A percentile compares a stretch with the other conserved stretches of the same genome.
phyloP scores from a whole-genome alignment of 2,888 invertebrate species.

The Orgyia antiqua region DNA sequence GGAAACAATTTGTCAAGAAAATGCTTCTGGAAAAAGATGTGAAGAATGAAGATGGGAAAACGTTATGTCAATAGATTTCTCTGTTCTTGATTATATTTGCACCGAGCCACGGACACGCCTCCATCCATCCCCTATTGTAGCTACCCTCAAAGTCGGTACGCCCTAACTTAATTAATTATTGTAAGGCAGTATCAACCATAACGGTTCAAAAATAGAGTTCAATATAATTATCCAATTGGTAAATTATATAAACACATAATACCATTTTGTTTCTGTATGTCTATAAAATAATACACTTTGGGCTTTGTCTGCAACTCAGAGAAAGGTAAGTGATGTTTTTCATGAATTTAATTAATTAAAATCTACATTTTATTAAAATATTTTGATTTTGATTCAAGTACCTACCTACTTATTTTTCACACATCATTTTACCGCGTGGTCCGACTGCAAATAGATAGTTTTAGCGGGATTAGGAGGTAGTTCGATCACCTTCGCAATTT shows the following conservation, averaged over 20 bases:
- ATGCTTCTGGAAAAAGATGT: no score
- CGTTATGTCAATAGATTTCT: slow-evolving; percentile 31
- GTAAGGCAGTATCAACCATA: slow-evolving; percentile 30
- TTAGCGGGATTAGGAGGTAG: no score
- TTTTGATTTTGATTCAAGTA: slow-evolving; percentile 25
- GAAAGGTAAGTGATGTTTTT: slow-evolving; percentile 71
- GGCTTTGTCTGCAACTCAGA: slow-evolving; percentile 70
- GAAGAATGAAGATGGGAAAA: no score
- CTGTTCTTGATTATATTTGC: slow-evolving; percentile 75
- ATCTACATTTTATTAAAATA: slow-evolving; percentile 47
- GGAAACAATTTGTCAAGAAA: no score
- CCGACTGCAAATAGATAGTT: no score
- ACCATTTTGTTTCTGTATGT: slow-evolving; percentile 57
- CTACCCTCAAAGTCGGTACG: slow-evolving; percentile 34
- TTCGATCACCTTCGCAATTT: no score
- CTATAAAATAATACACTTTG: slow-evolving; percentile 77
- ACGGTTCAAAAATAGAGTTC: neutral
- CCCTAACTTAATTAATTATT: slow-evolving; percentile 27
- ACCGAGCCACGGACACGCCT: slow-evolving; percentile 69
- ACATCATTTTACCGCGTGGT: no score
- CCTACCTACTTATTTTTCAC: no score
- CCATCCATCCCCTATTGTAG: slow-evolving; percentile 73
- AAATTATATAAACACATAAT: slow-evolving; percentile 47
- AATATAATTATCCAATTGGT: slow-evolving; percentile 9
- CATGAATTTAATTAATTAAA: slow-evolving; percentile 73